Evolutionary conservation across 2,888 invertebrate species (phyloP).

Genomic region (Drosophila eohydei): DNA sequence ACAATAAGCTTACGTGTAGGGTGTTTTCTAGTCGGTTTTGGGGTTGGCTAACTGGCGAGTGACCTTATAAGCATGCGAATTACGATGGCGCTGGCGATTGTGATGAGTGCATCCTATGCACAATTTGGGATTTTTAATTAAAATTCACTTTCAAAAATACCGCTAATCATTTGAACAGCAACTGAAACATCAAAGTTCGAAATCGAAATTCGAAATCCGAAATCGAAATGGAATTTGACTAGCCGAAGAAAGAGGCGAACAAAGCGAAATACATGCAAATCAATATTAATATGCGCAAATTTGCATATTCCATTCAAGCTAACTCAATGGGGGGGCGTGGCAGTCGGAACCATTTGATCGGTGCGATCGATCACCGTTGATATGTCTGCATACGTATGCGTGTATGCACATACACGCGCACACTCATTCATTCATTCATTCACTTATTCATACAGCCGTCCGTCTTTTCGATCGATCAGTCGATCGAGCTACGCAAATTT

Average conservation of each 20-base stretch:
- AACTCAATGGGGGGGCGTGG: slow-evolving; percentile 42
- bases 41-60: slow-evolving; percentile 19
- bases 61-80: slow-evolving; percentile 42
- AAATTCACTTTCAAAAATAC: slow-evolving; percentile 79
- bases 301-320: slow-evolving; percentile 71
- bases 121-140: slow-evolving; percentile 67
- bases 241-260: slow-evolving; percentile 19
- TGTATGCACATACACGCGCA: neutral
- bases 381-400: slow-evolving; percentile 1
- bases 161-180: slow-evolving; percentile 66
- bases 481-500: slow-evolving; percentile 37
- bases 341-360: slow-evolving; percentile 32
- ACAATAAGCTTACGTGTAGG: neutral
- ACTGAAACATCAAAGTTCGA: slow-evolving; percentile 12
- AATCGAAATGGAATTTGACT: slow-evolving; percentile 6
- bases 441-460: neutral
- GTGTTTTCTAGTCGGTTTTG: slow-evolving; percentile 1
- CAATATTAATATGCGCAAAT: slow-evolving; percentile 57
- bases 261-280: slow-evolving; percentile 48
- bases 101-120: slow-evolving; percentile 59
- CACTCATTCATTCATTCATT: neutral
- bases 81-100: slow-evolving; percentile 7
- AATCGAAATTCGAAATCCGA: slow-evolving; percentile 5
- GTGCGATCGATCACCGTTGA: slow-evolving; percentile 46
- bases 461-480: slow-evolving; percentile 18